Evolutionary conservation across 2,888 invertebrate species (phyloP), one percentile per base, ranked within the genome.

Genomic region (Volucella inflata): DNA sequence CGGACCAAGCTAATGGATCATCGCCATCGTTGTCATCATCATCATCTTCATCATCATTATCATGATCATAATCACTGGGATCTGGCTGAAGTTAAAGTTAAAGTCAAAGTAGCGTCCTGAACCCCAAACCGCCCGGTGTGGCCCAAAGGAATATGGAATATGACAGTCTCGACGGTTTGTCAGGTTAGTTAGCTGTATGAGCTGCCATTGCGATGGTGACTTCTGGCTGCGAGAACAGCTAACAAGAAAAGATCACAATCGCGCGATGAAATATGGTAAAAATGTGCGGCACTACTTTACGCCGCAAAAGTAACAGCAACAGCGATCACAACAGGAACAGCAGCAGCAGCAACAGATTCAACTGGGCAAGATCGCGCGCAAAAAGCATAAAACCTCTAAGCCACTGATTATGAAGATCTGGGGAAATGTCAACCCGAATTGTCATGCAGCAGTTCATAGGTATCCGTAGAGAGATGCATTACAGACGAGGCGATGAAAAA

Each of bases 1-100:
- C 62, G 76, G 85, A 76, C 85, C 72, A 80, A 77, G 72, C 85
- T 85, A 85, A 85, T 85, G 85, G 85, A 85, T 85, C 85, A 85
- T 85, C 85, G 76, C 72, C 76, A 62, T 85, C 57, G 80, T 78
- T 67, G 62, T 80, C 59, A 71, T 71, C 71, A 50, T 71, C 74
- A 42, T 68, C 68, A 79, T 83, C 51, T 75, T 79, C 48, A 70
- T 78, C 68, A 38, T 83, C 72, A 83, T 74, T 57, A 72, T 42
- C 10, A 40, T 46, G 70, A 51, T 38, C 30, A 30, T 30, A 6
- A 30, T 30, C 30, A 30, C 30, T 3, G 30, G 6, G 30, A 30
- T 30, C 30, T 30, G 30, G 30, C 30, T 30, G 30, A 59, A 42
- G 48, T 17, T 14, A 68, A 36, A 62, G 30, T 30, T 30, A 6